Percentiles rank a stretch among this genome's conserved stretches.
These are phyloP conservation scores for Peromyscus maniculatus DNA, from an alignment of 2,113 vertebrate genomes.

Conservation along the genomic window DNA sequence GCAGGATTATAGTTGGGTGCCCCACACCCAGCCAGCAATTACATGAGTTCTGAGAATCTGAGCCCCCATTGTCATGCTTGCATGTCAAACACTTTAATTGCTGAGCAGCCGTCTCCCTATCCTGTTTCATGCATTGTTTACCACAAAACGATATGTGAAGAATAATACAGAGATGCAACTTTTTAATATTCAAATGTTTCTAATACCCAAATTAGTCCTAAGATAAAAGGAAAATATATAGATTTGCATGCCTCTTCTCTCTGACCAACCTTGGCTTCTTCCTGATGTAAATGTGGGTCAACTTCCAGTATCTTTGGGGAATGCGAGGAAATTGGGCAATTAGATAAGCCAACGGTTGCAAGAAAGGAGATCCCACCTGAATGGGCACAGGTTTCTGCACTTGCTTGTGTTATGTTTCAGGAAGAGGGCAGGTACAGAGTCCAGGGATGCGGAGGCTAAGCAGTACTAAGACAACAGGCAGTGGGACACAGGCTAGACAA, in stretches of 20 bases:
- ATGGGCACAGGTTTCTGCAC: neutral
- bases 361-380: neutral
- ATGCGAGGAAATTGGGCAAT: neutral
- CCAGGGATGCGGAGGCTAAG: neutral
- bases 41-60: too few relatives aligned
- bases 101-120: neutral
- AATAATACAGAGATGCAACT: neutral
- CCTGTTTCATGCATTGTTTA: neutral
- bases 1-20: too few relatives aligned
- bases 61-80: neutral
- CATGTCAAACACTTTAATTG: neutral
- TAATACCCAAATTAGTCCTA: neutral
- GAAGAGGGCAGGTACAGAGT: neutral
- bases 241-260: neutral
- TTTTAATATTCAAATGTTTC: constrained; percentile 22
- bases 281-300: neutral
- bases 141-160: neutral
- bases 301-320: neutral
- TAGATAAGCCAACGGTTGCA: neutral
- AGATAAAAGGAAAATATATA: neutral
- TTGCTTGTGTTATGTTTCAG: neutral
- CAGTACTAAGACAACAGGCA: neutral
- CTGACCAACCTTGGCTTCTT: neutral
- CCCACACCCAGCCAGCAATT: neutral
- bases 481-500: neutral